Base-by-base conservation (phyloP, 2,888 invertebrate genomes). In the Latrodectus hesperus region DNA sequence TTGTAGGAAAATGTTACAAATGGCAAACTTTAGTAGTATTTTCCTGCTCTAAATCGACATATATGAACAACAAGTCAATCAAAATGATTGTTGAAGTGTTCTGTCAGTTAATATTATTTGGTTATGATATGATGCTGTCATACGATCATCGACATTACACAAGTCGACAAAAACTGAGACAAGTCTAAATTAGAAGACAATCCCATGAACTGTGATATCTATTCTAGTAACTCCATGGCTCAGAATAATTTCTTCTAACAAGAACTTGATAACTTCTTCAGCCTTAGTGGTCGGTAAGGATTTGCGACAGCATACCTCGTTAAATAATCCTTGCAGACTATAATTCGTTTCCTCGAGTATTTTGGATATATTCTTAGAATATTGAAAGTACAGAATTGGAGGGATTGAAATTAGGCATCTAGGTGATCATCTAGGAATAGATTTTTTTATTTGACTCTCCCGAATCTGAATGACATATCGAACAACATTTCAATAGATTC, bases 221-320 rank as follows among this genome's bases (percentile, higher is more conserved):
- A 88, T 79, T 22, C 84, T 53, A 1, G 90, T 85, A 4, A 81
- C 17, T 16, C 90, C 90, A 88, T 88, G 90, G 22, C 83, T 79
- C 67, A 78, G 84, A 16, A 90, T 80, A 38, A 90, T 87, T 68
- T 90, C 78, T 72, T 90, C 75, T 0, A 90, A 84, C 10, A 90
- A 67, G 22, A 86, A 77, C 51, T 76, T 87, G 10, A 89, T 86
- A 17, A 90, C 81, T 70, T 70, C 60, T 55, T 52, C 26, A 1
- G 70, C 55, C 14, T 72, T 17, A 51, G 80, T 64, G 6, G 65
- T 80, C 6, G 72, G 49, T 49, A 79, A 38, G 16, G 64, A 72
- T 72, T 72, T 78, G 72, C 72, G 9, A 80, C 51, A 3, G 73
- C 81, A 26, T 73, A 65, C 9, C 65, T 1, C 14, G 64, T 67